phyloP scores from a whole-genome alignment of 2,888 invertebrate genomes.

The Cenopis cana region DNA sequence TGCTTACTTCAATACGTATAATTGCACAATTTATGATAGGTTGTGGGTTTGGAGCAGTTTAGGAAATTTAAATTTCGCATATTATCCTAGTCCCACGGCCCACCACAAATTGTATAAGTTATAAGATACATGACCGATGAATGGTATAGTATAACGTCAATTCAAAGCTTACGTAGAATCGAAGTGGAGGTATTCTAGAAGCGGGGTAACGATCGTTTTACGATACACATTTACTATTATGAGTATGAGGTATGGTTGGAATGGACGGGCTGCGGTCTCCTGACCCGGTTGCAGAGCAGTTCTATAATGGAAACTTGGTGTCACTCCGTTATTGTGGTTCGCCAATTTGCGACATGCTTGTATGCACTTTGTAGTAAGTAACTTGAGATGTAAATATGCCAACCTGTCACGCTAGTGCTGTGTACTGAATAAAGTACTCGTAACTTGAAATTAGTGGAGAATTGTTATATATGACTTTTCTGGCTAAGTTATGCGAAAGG shows the following conservation, averaged over 20 bases:
- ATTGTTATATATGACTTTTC: no score
- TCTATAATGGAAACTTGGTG: constrained; percentile 23
- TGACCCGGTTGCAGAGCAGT: constrained; percentile 40
- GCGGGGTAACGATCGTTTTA: constrained; percentile 52
- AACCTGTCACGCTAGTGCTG: neutral
- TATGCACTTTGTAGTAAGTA: neutral
- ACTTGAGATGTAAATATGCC: neutral
- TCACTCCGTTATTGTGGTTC: constrained; percentile 39
- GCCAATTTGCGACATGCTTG: constrained; percentile 17
- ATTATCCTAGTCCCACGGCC: no score
- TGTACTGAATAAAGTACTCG: no score
- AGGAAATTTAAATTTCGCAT: no score
- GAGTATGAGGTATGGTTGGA: constrained; percentile 46
- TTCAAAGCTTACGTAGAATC: constrained; percentile 13
- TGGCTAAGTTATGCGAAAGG: no score
- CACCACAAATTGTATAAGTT: neutral
- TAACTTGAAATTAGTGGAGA: no score
- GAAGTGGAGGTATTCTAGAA: constrained; percentile 52
- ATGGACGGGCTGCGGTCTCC: constrained; percentile 31
- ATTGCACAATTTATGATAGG: no score
- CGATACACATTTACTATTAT: constrained; percentile 45
- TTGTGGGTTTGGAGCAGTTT: no score
- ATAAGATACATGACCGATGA: neutral
- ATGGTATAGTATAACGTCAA: neutral
- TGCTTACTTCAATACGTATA: no score